Base-by-base conservation (phyloP, 2,113 vertebrate species). In the Erythrocercus mccallii region DNA sequence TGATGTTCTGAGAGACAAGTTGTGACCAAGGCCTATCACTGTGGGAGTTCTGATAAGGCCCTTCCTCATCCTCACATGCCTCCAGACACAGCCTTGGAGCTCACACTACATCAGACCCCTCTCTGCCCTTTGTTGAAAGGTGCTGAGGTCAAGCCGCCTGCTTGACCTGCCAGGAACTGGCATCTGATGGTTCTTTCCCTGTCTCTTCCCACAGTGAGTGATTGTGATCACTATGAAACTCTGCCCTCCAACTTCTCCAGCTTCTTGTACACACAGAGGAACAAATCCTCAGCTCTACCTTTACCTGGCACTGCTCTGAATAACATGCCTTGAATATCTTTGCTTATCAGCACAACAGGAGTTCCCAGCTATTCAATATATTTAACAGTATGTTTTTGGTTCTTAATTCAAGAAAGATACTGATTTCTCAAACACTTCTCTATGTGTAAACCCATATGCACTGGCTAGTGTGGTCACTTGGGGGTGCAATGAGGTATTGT, bases 401-500 rank as follows among this genome's bases (percentile, higher is more conserved):
- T 62, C 83, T 86, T 4, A 68, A 28, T 62, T 78, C 44, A 28
- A 58, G 30, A 38, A 86, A 61, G 11, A 81, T 27, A 42, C 7
- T 73, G 57, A 47, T 12, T 76, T 78, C 47, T 83, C 38, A 25
- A 50, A 35, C 21, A 22, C 19, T 22, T 6, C 22, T 57, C 30
- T 48, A 3, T 21, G 30, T 40, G 51, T 30, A 33, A 62, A 81
- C 25, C 25, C 33, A 5, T 10, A 15, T 37, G 48, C 69, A 33
- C 48, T 79, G 89, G 81, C 54, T 50, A 19, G 12, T 16, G 54
- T 38, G 86, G 86, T 94, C 94, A 90, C 95, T 83, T 93, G 95
- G 94, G 86, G 92, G 96, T 88, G 96, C 96, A 72, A 22, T 4
- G 54, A 70, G 94, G 92, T 31, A 18, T 5, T 72, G 54, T 50